Conservation (phyloP, 2,113 vertebrate species). For the Mesitornis unicolor region DNA sequence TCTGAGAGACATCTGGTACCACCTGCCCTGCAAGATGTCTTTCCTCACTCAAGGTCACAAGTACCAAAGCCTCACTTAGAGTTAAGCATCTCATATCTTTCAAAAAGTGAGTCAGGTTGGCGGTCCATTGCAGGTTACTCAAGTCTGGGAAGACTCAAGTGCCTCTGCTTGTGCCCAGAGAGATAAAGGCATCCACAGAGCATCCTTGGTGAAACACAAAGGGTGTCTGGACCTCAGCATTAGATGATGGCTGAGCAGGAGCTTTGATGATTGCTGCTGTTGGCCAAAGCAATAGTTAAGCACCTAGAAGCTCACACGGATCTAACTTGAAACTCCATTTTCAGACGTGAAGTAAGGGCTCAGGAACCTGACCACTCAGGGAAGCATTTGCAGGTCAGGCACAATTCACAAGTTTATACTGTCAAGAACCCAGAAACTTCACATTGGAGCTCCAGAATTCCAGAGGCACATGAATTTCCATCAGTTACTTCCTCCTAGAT, state of each 20-base stretch:
- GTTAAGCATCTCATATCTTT: background rate
- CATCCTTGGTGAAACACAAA: background rate
- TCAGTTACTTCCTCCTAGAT: background rate
- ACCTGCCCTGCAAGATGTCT: background rate
- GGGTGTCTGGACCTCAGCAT: accelerated
- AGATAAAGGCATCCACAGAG: background rate
- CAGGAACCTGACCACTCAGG: background rate
- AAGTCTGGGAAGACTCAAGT: background rate
- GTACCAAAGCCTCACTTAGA: background rate
- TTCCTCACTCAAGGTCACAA: background rate
- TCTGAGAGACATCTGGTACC: background rate
- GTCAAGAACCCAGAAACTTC: background rate
- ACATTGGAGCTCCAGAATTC: background rate
- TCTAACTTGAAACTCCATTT: background rate
- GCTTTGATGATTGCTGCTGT: background rate
- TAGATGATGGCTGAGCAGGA: background rate
- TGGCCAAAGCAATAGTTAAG: background rate
- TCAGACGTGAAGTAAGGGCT: background rate
- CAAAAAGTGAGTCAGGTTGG: too few relatives aligned
- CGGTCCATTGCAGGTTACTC: background rate
- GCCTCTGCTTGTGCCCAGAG: background rate
- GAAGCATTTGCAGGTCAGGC: background rate
- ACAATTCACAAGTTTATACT: background rate
- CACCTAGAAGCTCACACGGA: background rate
- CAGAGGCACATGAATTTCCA: background rate